Base-by-base conservation (phyloP, 2,797 vertebrate genomes). In the Intellagama lesueurii region DNA sequence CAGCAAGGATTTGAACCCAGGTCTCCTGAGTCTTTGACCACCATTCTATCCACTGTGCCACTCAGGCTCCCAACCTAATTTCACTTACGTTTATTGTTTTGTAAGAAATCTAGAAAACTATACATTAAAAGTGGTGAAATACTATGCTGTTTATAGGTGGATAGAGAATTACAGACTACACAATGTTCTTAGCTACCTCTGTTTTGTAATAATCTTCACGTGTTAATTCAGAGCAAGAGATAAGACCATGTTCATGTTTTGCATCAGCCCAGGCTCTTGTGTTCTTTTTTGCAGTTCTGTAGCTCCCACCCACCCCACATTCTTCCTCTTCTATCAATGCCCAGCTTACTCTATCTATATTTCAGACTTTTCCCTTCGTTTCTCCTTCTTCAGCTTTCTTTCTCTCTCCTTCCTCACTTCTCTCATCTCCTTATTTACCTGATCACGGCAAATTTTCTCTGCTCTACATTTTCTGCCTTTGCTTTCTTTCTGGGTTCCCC, bases 261-360 rank as follows among this genome's bases (percentile, higher is more conserved):
- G 44, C 2, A 0, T 92, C 88, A 77, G 52, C 75, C 86, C 87
- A 30, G 89, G 83, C 72, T 94, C 70, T 40, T 56, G n/a, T 80
- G 30, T 94, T 91, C 86, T 92, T 88, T 91, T 92, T 90, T 84
- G 70, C 90, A 94, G 89, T 88, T 91, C 93, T 83, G 35, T 0
- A 4, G 52, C 12, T 5, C 69, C 56, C 44, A 22, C 44, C 69
- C 56, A 35, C 24, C 44, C 35, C 19, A 19, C 52, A 60, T 5
- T 6, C 14, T 56, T 66, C 24, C 0, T 1, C 16, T 22, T n/a
- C 47, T 56, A 0, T 1, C 19, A 76, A 93, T 93, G 89, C 76
- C 73, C 73, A 28, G 72, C 81, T 88, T 92, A 85, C 87, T 68
- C 26, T n/a, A 1, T 66, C 2, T 66, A 14, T 72, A 12, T 35